Evolutionary conservation across 2,888 invertebrate genomes (phyloP).

Genomic region (Rhopalosiphum nymphaeae): DNA sequence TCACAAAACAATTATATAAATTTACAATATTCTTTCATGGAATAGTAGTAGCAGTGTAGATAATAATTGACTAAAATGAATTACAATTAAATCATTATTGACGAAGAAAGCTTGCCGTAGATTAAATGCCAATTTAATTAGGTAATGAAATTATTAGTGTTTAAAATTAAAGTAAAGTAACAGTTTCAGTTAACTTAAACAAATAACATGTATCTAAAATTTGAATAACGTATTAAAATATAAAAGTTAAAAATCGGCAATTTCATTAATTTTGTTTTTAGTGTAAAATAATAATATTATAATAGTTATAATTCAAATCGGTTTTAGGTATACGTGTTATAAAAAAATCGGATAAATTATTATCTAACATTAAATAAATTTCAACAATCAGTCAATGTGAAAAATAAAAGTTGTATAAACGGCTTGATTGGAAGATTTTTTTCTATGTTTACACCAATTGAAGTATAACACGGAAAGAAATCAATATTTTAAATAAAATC

Average conservation of each 20-base stretch:
- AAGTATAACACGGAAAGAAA: not conserved
- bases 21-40: too few relatives aligned
- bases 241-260: not conserved
- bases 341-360: not conserved
- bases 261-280: not conserved
- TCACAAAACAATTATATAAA: too few relatives aligned
- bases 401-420: not conserved
- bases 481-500: not conserved
- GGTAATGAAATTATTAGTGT: too few relatives aligned
- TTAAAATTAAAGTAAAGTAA: too few relatives aligned
- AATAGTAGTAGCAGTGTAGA: too few relatives aligned
- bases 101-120: too few relatives aligned
- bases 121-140: too few relatives aligned
- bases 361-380: not conserved
- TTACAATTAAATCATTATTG: too few relatives aligned
- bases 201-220: too few relatives aligned
- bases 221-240: not conserved
- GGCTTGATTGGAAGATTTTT: not conserved
- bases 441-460: not conserved
- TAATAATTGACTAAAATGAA: too few relatives aligned
- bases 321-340: not conserved
- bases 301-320: not conserved
- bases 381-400: not conserved
- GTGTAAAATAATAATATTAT: not conserved
- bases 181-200: too few relatives aligned